Conservation (phyloP, 2,888 invertebrate genomes). For the Hetaerina titia region DNA sequence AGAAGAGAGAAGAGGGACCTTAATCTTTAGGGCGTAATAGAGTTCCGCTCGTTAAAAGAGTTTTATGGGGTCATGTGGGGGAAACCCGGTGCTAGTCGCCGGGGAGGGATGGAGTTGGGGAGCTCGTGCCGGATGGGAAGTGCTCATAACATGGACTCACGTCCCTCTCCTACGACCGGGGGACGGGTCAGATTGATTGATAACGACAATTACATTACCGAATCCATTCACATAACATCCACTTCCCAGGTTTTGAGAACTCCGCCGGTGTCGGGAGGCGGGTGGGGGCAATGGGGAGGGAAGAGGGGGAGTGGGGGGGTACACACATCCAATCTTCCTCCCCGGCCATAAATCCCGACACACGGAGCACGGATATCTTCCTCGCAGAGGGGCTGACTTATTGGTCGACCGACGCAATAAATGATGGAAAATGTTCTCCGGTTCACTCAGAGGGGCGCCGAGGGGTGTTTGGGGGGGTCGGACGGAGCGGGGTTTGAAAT, state of each 20-base stretch:
- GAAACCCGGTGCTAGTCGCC: too few relatives aligned
- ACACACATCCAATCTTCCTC: not conserved
- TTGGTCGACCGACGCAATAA: constrained; percentile 24
- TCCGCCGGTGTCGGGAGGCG: not conserved
- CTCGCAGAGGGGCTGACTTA: not conserved
- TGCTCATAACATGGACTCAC: too few relatives aligned
- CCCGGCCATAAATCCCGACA: not conserved
- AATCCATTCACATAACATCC: constrained; percentile 9
- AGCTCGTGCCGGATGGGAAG: too few relatives aligned
- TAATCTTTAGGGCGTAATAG: too few relatives aligned
- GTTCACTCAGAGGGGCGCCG: not conserved
- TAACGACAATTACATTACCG: constrained; percentile 21
- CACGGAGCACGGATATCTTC: not conserved
- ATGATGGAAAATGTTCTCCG: constrained; percentile 23
- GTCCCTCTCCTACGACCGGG: not conserved
- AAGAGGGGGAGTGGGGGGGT: too few relatives aligned
- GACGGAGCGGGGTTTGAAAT: not conserved
- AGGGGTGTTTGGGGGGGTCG: not conserved
- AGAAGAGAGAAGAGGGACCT: too few relatives aligned
- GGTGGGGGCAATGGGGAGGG: too few relatives aligned
- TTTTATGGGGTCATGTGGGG: too few relatives aligned
- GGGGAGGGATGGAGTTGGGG: too few relatives aligned
- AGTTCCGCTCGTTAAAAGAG: too few relatives aligned
- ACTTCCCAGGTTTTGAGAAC: constrained; percentile 1
- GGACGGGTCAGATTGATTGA: not conserved